These are phyloP conservation scores for Thysanoteuthis rhombus DNA, from an alignment of 2,888 invertebrate species.

Conservation along the genomic window DNA sequence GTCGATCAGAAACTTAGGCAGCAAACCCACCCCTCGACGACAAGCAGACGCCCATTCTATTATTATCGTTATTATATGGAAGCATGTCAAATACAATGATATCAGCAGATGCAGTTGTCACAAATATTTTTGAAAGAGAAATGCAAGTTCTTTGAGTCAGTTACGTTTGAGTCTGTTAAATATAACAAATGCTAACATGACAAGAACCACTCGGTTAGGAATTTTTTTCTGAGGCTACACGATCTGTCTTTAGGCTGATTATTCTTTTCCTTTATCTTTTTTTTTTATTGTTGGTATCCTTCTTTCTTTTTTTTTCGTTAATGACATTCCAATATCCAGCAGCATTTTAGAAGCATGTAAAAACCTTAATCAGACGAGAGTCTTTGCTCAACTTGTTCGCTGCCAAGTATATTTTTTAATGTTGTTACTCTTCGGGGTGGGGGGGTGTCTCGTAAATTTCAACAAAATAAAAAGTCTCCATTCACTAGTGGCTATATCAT, in stretches of 20 bases:
- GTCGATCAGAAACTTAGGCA: background rate
- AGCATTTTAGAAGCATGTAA: background rate
- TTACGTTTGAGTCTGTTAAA: background rate
- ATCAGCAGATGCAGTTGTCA: background rate
- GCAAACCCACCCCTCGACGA: background rate
- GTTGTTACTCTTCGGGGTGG: no score
- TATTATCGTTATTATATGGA: background rate
- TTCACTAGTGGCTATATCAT: no score
- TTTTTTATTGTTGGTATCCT: background rate
- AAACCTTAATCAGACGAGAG: background rate
- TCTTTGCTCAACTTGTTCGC: no score
- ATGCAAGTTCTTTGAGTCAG: background rate
- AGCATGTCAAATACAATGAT: background rate
- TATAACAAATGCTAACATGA: background rate
- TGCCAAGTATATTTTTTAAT: no score
- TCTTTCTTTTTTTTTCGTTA: background rate
- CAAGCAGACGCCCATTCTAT: background rate
- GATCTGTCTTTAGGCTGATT: background rate
- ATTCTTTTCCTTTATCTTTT: background rate
- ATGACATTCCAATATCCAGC: background rate
- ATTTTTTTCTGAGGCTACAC: constrained; percentile 12
- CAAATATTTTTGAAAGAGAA: background rate
- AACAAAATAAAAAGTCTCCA: no score
- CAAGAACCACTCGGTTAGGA: background rate
- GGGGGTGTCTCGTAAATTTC: no score